Base-by-base conservation (phyloP, 1,140 invertebrate genomes). In the Wasmannia auropunctata region DNA sequence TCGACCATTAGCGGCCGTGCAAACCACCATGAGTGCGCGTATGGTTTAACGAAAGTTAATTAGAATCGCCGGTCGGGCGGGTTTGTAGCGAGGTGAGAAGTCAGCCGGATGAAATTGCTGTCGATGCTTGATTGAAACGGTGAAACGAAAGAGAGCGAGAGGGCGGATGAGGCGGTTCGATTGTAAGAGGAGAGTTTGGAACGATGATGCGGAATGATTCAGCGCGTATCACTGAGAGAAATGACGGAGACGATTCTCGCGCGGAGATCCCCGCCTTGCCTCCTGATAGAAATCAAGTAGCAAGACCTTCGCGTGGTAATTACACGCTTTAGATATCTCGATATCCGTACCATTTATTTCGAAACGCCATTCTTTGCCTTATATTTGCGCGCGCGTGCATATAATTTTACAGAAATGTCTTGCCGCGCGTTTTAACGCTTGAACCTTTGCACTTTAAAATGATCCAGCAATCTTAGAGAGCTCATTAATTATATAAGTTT, bases 131-230 rank as follows among this genome's bases (percentile, higher is more conserved):
- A 90, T 90, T 88, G 81, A 90, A 90, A 90, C 76, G 88, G 81
- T 46, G 76, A 90, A 90, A 85, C 67, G 75, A 70, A 51, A 34
- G 60, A n/a, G 56, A 75, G 46, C 16, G 86, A 85, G 65, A 87
- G 63, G 56, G 74, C 37, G 74, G 67, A 72, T 81, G 77, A 58
- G 70, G 67, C 87, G 67, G 67, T 58, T 31, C 81, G 89, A 90
- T 86, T 88, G 81, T 88, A 46, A 90, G 69, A 86, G 83, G 87
- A 69, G 86, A 88, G 72, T 87, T 63, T 43, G 62, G 86, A n/a
- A 80, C 76, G 89, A 90, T 90, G 88, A 88, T 85, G 88, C 43
- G 62, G 83, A 90, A 75, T 90, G 89, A 90, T 87, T 90, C 88
- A 88, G 89, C 89, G 60, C 0, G 56, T 77, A 76, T 90, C 58